Percentiles rank a stretch among this genome's conserved stretches.
Conservation (phyloP, 2,888 invertebrate species). For the Chrysolina haemoptera region DNA sequence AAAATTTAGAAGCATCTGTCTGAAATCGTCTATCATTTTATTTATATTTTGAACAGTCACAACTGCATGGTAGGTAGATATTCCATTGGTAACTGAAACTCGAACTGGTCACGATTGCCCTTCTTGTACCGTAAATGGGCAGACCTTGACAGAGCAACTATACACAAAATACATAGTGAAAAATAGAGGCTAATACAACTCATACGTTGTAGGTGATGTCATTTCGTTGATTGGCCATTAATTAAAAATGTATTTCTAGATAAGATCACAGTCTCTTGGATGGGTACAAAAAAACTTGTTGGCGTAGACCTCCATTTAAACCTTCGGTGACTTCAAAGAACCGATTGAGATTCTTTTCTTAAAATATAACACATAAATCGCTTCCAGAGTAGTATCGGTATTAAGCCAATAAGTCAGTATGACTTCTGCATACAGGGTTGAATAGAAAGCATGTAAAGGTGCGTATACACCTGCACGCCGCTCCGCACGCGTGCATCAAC, state of each 20-base stretch:
- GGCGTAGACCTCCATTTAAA: slow-evolving; percentile 1
- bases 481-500: too few species aligned
- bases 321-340: slow-evolving; percentile 20
- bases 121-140: slow-evolving; percentile 51
- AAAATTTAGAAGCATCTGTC: too few species aligned
- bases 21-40: too few species aligned
- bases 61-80: background rate
- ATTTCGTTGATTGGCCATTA: slow-evolving; percentile 27
- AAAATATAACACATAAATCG: background rate
- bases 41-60: too few species aligned
- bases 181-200: slow-evolving; percentile 23
- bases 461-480: too few species aligned
- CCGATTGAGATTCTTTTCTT: background rate
- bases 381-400: background rate
- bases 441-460: too few species aligned
- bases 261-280: slow-evolving; percentile 11
- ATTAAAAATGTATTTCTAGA: slow-evolving; percentile 26
- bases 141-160: slow-evolving; percentile 48
- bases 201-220: slow-evolving; percentile 34
- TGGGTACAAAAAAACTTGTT: slow-evolving; percentile 12
- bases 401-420: too few species aligned
- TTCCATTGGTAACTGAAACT: slow-evolving; percentile 2
- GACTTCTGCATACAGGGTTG: too few species aligned
- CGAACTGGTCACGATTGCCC: slow-evolving; percentile 33
- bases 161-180: slow-evolving; percentile 26